Evolutionary conservation across 2,888 invertebrate genomes (phyloP).

Genomic region (Calliopum simillimum): DNA sequence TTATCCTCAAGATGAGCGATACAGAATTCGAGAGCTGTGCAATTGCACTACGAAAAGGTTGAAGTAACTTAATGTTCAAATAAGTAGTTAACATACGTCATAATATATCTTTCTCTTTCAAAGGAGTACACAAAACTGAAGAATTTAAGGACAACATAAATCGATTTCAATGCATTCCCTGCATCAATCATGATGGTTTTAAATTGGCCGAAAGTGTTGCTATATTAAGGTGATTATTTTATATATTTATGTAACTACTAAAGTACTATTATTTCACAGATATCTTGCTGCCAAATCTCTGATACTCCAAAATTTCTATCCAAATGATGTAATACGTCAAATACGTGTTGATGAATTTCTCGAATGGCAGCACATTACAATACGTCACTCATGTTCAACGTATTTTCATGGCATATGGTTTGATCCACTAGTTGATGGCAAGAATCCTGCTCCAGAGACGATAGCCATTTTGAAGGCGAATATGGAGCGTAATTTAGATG

Average conservation of each 20-base stretch:
- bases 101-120: not conserved
- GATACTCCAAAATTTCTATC: conserved; percentile 74
- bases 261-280: conserved; percentile 34
- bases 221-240: conserved; percentile 73
- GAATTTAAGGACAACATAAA: conserved; percentile 71
- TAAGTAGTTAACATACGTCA: too few species aligned
- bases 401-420: conserved; percentile 71
- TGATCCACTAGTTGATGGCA: conserved; percentile 70
- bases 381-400: conserved; percentile 70
- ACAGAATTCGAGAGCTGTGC: conserved; percentile 74
- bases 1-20: conserved; percentile 74
- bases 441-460: conserved; percentile 64
- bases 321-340: conserved; percentile 72
- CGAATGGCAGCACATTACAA: conserved; percentile 79
- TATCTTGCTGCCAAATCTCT: conserved; percentile 61
- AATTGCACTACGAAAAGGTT: conserved; percentile 76
- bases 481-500: conserved; percentile 72
- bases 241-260: conserved; percentile 22
- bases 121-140: conserved; percentile 73
- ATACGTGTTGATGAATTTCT: conserved; percentile 78
- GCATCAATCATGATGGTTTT: conserved; percentile 77
- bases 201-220: conserved; percentile 77
- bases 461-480: conserved; percentile 63
- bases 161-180: conserved; percentile 75
- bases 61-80: too few species aligned